phyloP scores from a whole-genome alignment of 2,888 invertebrate species.

The Ichneumoninae sp. region DNA sequence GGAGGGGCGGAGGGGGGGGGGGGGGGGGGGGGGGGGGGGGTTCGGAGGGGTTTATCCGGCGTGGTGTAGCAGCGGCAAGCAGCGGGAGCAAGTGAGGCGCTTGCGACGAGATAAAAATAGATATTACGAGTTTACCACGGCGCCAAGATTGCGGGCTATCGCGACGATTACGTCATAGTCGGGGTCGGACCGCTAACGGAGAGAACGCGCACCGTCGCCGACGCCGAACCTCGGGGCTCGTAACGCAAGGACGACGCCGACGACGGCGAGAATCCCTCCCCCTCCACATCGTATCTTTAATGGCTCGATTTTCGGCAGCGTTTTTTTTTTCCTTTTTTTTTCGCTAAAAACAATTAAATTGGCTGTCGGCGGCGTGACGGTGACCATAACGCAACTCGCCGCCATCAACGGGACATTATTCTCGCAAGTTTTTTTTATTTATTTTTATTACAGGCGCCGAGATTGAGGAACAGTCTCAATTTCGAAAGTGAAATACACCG shows the following conservation, averaged over 20 bases:
- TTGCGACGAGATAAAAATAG: conserved; percentile 85
- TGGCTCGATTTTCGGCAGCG: conserved; percentile 28
- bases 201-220: conserved; percentile 68
- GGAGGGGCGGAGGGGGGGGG: background rate
- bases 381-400: background rate
- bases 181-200: conserved; percentile 81
- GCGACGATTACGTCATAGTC: conserved; percentile 85
- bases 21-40: background rate
- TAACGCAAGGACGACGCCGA: conserved; percentile 61
- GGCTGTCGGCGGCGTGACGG: background rate
- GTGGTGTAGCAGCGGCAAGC: conserved; percentile 36
- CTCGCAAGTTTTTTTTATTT: background rate
- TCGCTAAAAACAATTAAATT: conserved; percentile 12
- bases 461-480: background rate
- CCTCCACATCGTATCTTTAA: conserved; percentile 48
- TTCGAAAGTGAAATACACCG: background rate
- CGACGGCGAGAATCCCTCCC: conserved; percentile 74
- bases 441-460: background rate
- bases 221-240: conserved; percentile 70
- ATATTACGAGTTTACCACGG: conserved; percentile 86
- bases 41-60: conserved; percentile 23
- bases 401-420: conserved; percentile 2
- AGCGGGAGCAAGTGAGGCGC: conserved; percentile 69
- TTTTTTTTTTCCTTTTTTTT: background rate
- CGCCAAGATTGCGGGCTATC: conserved; percentile 87